Evolutionary conservation across 1,140 invertebrate genomes (phyloP).

Genomic region (Ladona fulva): DNA sequence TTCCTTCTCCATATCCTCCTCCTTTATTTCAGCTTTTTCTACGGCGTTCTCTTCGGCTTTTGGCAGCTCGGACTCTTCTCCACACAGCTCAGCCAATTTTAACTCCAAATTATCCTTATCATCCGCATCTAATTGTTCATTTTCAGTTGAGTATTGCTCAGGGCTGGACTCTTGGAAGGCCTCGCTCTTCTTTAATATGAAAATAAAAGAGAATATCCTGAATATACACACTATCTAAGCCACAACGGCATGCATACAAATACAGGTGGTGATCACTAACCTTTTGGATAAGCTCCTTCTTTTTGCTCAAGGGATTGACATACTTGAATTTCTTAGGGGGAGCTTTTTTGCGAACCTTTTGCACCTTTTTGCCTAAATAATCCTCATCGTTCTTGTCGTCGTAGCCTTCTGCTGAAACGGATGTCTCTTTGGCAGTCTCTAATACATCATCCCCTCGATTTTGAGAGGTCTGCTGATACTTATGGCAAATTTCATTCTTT

Average conservation of each 20-base stretch:
- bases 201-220: too few relatives aligned
- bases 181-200: too few relatives aligned
- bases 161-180: too few relatives aligned
- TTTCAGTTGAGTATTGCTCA: too few relatives aligned
- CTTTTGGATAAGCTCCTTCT: neutral
- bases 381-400: neutral
- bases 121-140: too few relatives aligned
- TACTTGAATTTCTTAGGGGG: neutral
- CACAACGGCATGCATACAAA: too few relatives aligned
- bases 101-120: too few relatives aligned
- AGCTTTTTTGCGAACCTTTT: neutral
- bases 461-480: neutral
- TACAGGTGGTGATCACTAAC: neutral
- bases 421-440: neutral
- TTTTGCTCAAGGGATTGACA: neutral
- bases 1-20: neutral
- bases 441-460: conserved; percentile 21
- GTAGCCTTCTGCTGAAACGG: neutral
- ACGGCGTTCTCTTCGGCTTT: neutral
- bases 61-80: neutral
- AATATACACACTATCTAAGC: too few relatives aligned
- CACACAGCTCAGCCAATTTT: neutral
- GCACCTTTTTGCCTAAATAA: neutral
- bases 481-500: conserved; percentile 23
- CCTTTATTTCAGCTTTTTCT: neutral